Evolutionary conservation across 2,888 invertebrate genomes (phyloP).

Genomic region (Chouioia cunea): DNA sequence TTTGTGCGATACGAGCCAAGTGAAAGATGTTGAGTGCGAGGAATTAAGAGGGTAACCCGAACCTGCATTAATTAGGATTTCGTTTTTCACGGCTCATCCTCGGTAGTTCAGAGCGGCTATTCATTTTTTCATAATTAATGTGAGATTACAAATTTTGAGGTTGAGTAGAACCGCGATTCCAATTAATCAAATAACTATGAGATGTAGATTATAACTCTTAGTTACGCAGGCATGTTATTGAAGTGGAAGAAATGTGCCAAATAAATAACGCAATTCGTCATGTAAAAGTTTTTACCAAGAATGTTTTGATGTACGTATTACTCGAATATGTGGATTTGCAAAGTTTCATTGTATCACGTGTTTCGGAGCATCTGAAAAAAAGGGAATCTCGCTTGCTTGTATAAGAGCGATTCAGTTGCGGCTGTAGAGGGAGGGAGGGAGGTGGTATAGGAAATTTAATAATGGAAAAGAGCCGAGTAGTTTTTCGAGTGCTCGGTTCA

Average conservation of each 20-base stretch:
- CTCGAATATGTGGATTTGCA: not conserved
- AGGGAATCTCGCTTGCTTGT: slow-evolving; percentile 6
- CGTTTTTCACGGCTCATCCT: slow-evolving; percentile 12
- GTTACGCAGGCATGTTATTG: too few species aligned
- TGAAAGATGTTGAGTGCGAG: slow-evolving; percentile 10
- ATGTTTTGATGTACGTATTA: too few species aligned
- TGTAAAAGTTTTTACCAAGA: too few species aligned
- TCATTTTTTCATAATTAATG: slow-evolving; percentile 1
- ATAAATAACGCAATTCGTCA: too few species aligned
- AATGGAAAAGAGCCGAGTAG: slow-evolving; percentile 44
- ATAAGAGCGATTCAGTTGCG: not conserved
- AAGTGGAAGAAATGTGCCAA: too few species aligned
- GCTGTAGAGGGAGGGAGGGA: too few species aligned
- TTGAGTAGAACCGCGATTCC: too few species aligned
- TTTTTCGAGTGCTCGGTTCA: slow-evolving; percentile 30
- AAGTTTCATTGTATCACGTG: slow-evolving; percentile 8
- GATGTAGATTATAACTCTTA: too few species aligned
- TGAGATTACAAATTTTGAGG: too few species aligned
- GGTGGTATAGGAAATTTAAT: slow-evolving; percentile 35
- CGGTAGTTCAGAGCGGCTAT: slow-evolving; percentile 10
- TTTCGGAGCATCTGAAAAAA: not conserved
- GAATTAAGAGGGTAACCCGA: slow-evolving; percentile 29
- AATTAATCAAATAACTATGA: too few species aligned
- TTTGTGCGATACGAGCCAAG: slow-evolving; percentile 4
- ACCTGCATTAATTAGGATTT: slow-evolving; percentile 28